Base-by-base conservation (phyloP, 2,888 invertebrate species). In the Lithophane leautieri region DNA sequence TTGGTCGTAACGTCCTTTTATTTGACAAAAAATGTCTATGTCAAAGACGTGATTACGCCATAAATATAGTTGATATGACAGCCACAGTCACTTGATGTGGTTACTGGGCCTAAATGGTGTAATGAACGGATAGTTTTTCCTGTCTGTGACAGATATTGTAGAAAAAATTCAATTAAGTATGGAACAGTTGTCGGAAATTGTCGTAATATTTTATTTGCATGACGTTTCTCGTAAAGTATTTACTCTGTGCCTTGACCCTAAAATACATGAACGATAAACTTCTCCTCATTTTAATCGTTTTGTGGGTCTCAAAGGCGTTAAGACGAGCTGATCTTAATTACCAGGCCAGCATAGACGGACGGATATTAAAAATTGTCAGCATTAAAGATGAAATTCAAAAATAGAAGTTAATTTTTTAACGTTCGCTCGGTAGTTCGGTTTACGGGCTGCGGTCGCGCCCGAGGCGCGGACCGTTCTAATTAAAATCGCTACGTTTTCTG, bases 401-500 rank as follows among this genome's bases (percentile, higher is more conserved):
- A 89, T 85, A 83, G 88, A 89, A 89, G 77, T 85, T 84, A 84
- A 77, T 86, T 88, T 89, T 85, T 86, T 76, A 90, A 91, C 86
- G 89, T 90, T 86, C 80, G 68, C 77, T 79, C 87, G 89, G 91
- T 92, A 89, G 90, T 90, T 90, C 88, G 90, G 91, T 92, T 92
- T 91, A 93, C 92, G 88, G 92, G 89, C 89, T 93, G 95, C 93
- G 94, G 94, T 94, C 92, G 91, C 79, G 92, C 95, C 95, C 90
- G 93, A 91, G 95, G 95, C 94, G 89, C 89, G 86, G 91, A 90
- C 91, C 90, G 93, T 92, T 95, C 95, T 96, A 95, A 96, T 96
- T 96, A 96, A 95, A 96, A 96, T 94, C 93, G 94, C 94, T 93
- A 93, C 93, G 94, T 94, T 94, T 92, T 94, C 94, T 94, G 93